These are phyloP conservation scores for Diadema setosum DNA, from an alignment of 35 echinoderm and acorn worm genomes.

Conservation along the genomic window DNA sequence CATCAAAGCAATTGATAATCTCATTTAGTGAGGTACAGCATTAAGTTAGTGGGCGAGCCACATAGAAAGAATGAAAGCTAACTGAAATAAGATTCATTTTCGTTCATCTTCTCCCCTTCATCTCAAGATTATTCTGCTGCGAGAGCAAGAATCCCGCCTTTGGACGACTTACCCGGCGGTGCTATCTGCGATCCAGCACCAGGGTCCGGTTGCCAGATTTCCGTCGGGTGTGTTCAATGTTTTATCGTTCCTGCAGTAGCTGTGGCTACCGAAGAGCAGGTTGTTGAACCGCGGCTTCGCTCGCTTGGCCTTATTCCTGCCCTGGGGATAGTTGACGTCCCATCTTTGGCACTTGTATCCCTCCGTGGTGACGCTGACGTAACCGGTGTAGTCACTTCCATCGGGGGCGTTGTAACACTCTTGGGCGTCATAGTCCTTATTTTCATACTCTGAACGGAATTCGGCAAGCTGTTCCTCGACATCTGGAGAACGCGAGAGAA, in stretches of 20 bases:
- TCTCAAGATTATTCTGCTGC: no score
- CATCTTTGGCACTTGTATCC: constrained; percentile 3
- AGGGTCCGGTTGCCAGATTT: neutral
- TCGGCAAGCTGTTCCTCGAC: no score
- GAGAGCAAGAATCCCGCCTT: no score
- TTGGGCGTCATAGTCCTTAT: neutral
- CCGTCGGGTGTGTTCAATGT: neutral
- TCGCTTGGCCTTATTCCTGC: neutral
- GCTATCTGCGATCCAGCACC: neutral
- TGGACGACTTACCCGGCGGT: neutral
- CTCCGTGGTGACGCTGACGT: neutral
- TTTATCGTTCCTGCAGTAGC: neutral
- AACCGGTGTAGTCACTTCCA: constrained; percentile 15
- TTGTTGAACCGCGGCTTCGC: neutral
- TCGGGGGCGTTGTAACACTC: constrained; percentile 27
- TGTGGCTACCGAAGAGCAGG: neutral
- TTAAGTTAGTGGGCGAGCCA: no score
- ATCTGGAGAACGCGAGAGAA: no score
- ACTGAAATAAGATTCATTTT: no score
- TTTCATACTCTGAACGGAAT: no score
- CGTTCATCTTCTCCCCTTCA: no score
- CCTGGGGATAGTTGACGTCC: neutral
- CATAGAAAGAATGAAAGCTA: no score
- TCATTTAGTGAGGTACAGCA: no score
- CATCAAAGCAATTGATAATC: no score